Percentiles rank a stretch among this genome's conserved stretches.
Evolutionary conservation across 2,797 vertebrate genomes (phyloP).

Genomic region (Morelia viridis): DNA sequence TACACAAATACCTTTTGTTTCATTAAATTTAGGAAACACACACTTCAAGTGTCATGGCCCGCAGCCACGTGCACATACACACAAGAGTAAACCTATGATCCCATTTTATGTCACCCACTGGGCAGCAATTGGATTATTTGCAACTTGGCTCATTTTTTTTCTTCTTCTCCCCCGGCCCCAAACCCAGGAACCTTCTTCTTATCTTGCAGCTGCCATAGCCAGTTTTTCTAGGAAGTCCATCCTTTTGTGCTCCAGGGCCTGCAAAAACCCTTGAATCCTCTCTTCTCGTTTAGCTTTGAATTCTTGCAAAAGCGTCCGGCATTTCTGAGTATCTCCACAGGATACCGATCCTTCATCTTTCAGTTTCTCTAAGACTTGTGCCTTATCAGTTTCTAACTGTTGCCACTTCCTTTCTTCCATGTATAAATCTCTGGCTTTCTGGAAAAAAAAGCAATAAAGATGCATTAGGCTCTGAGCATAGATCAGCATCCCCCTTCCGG

Average conservation of each 20-base stretch:
- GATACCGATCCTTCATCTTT: slow-evolving; percentile 78
- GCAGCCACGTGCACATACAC: not conserved
- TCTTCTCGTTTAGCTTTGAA: slow-evolving; percentile 82
- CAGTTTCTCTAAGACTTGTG: slow-evolving; percentile 80
- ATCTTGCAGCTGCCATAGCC: slow-evolving; percentile 70
- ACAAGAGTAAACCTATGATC: not conserved
- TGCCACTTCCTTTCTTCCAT: slow-evolving; percentile 80
- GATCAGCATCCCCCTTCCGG: too few species aligned
- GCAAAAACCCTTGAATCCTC: slow-evolving; percentile 86
- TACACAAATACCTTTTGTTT: not conserved
- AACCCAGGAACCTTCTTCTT: not conserved
- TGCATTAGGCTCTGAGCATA: not conserved
- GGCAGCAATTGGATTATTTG: slow-evolving; percentile 28
- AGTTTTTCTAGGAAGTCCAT: slow-evolving; percentile 75
- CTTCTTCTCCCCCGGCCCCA: not conserved
- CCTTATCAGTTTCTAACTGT: slow-evolving; percentile 87
- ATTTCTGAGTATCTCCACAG: slow-evolving; percentile 74
- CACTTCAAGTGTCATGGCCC: slow-evolving; percentile 20
- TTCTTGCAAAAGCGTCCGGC: slow-evolving; percentile 77
- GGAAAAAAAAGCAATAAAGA: slow-evolving; percentile 36
- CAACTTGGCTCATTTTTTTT: accelerated
- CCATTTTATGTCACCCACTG: not conserved
- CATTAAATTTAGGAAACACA: slow-evolving; percentile 20
- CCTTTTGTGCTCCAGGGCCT: slow-evolving; percentile 87
- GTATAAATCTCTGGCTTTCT: slow-evolving; percentile 92